phyloP scores from a whole-genome alignment of 2,113 vertebrate genomes.

The Mus pahari region DNA sequence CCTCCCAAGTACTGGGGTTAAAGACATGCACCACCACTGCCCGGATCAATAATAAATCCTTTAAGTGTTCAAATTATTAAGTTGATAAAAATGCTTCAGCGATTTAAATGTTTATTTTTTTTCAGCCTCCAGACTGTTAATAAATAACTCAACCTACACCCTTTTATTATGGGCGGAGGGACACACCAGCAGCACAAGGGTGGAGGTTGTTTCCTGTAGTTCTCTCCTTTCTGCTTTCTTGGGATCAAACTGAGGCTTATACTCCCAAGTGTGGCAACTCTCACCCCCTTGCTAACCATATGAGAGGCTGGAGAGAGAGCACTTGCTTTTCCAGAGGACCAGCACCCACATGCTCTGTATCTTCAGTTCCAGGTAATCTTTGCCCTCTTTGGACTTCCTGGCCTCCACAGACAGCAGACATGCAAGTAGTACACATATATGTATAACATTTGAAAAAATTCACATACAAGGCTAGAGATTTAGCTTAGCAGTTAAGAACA shows the following conservation, averaged over 20 bases:
- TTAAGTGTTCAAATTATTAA: conserved; percentile 11
- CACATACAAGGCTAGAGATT: not conserved
- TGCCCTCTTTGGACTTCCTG: not conserved
- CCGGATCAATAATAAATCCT: not conserved
- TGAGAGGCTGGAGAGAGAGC: not conserved
- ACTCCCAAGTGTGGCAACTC: not conserved
- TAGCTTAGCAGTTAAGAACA: not conserved
- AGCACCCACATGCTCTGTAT: too few species aligned
- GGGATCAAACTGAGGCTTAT: not conserved
- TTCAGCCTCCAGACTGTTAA: conserved; percentile 6
- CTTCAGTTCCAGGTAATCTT: not conserved
- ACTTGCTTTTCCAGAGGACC: not conserved
- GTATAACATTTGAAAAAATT: not conserved
- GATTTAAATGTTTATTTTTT: too few species aligned
- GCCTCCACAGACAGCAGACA: not conserved
- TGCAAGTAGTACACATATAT: not conserved
- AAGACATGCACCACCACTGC: too few species aligned
- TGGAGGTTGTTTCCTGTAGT: too few species aligned
- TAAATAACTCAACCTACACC: conserved; percentile 3
- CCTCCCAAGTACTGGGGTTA: too few species aligned
- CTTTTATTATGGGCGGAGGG: not conserved
- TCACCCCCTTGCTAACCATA: too few species aligned
- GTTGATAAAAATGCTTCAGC: too few species aligned
- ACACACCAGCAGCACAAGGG: not conserved
- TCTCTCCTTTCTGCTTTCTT: not conserved